Percentiles rank a stretch among this genome's conserved stretches.
These are phyloP conservation scores for Bungarus multicinctus DNA, from an alignment of 2,113 vertebrate species.

Conservation along the genomic window DNA sequence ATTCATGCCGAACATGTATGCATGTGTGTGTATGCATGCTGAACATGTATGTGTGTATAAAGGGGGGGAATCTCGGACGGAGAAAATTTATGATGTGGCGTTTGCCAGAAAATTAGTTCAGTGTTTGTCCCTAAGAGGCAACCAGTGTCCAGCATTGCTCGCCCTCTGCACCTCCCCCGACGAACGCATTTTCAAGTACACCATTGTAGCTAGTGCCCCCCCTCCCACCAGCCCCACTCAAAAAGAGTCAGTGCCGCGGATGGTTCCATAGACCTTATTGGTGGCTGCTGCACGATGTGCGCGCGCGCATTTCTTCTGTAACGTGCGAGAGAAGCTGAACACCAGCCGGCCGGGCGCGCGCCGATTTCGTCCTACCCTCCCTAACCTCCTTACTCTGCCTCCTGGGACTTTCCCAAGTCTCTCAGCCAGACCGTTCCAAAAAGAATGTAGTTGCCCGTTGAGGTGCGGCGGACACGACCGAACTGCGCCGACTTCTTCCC, in stretches of 20 bases:
- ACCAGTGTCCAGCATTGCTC: constrained; percentile 6
- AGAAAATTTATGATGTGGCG: constrained; percentile 26
- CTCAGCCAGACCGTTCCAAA: constrained; percentile 45
- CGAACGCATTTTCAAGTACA: neutral
- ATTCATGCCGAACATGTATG: neutral
- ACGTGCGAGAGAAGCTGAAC: neutral
- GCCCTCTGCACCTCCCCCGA: neutral
- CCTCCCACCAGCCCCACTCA: no score
- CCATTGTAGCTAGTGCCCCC: neutral
- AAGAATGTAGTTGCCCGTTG: neutral
- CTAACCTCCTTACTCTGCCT: constrained; percentile 35
- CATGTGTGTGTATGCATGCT: neutral
- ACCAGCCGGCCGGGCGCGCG: constrained; percentile 50
- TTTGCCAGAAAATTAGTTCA: neutral
- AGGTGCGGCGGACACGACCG: neutral
- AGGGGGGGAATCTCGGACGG: neutral
- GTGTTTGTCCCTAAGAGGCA: constrained; percentile 29
- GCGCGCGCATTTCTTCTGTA: constrained; percentile 36
- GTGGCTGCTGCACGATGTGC: constrained; percentile 38
- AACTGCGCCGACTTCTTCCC: neutral
- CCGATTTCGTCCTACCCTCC: constrained; percentile 56
- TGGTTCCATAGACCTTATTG: constrained; percentile 27
- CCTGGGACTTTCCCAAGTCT: constrained; percentile 57
- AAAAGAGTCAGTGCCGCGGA: constrained; percentile 22
- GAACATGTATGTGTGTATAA: neutral